These are phyloP conservation scores for Escarpia spicata DNA, from an alignment of 2,888 invertebrate species.

Conservation along the genomic window DNA sequence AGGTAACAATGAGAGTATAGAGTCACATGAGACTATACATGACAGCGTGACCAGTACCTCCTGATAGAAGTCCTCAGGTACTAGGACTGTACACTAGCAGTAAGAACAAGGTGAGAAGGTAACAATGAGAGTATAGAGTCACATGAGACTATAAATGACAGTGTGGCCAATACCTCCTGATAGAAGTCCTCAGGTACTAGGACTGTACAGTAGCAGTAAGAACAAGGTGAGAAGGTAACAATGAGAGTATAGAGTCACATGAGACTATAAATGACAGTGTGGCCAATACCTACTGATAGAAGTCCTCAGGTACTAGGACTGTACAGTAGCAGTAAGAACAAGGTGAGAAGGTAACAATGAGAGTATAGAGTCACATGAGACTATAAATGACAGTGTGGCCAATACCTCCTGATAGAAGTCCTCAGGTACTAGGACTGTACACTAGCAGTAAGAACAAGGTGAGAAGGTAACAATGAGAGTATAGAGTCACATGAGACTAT, in stretches of 20 bases:
- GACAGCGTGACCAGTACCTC: conserved; percentile 64
- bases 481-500: conserved; percentile 44
- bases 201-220: background rate
- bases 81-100: too few relatives aligned
- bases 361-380: background rate
- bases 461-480: background rate
- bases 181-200: too few relatives aligned
- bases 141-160: conserved; percentile 68
- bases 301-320: too few relatives aligned
- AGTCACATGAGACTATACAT: conserved; percentile 56
- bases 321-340: background rate
- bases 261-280: conserved; percentile 68
- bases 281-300: background rate
- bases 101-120: background rate
- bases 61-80: too few relatives aligned
- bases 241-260: background rate
- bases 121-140: background rate
- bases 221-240: background rate
- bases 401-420: background rate
- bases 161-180: background rate
- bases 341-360: background rate
- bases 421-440: too few relatives aligned
- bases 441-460: background rate
- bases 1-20: background rate
- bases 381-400: conserved; percentile 68